phyloP scores from a whole-genome alignment of 2,888 invertebrate species.

The Marasmarcha lunaedactyla region DNA sequence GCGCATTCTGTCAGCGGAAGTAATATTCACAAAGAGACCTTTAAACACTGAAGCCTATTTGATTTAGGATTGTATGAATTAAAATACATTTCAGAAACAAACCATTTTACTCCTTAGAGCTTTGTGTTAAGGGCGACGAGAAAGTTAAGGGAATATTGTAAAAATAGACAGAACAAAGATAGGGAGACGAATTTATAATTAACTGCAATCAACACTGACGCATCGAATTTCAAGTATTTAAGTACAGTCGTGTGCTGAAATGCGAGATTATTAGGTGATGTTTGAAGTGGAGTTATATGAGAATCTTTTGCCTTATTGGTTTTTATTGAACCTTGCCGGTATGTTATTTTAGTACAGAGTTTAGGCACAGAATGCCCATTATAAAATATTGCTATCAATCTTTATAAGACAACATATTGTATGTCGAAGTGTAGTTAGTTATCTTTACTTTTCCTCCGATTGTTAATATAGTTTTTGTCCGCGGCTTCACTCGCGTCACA shows the following conservation, averaged over 20 bases:
- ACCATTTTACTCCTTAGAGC: background rate
- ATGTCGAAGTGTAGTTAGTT: too few relatives aligned
- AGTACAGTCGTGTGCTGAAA: slow-evolving; percentile 31
- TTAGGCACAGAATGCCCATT: too few relatives aligned
- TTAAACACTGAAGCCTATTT: slow-evolving; percentile 55
- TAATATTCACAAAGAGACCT: slow-evolving; percentile 47
- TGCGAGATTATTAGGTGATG: slow-evolving; percentile 5
- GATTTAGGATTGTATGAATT: slow-evolving; percentile 52
- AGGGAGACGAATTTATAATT: slow-evolving; percentile 67
- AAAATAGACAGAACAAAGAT: slow-evolving; percentile 58
- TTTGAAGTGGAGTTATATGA: too few relatives aligned
- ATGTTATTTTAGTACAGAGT: too few relatives aligned
- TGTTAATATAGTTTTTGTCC: too few relatives aligned
- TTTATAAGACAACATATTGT: too few relatives aligned
- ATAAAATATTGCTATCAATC: too few relatives aligned
- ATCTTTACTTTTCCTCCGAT: too few relatives aligned
- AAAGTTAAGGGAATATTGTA: slow-evolving; percentile 14
- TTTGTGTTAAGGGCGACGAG: slow-evolving; percentile 6
- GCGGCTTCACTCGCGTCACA: too few relatives aligned
- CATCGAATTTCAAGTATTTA: slow-evolving; percentile 62
- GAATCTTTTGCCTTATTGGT: too few relatives aligned
- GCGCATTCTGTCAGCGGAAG: slow-evolving; percentile 57
- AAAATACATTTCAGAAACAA: slow-evolving; percentile 28
- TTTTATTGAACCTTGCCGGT: too few relatives aligned
- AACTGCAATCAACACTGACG: slow-evolving; percentile 70